Conservation (phyloP, 2,797 vertebrate genomes). For the Spondyliosoma cantharus region DNA sequence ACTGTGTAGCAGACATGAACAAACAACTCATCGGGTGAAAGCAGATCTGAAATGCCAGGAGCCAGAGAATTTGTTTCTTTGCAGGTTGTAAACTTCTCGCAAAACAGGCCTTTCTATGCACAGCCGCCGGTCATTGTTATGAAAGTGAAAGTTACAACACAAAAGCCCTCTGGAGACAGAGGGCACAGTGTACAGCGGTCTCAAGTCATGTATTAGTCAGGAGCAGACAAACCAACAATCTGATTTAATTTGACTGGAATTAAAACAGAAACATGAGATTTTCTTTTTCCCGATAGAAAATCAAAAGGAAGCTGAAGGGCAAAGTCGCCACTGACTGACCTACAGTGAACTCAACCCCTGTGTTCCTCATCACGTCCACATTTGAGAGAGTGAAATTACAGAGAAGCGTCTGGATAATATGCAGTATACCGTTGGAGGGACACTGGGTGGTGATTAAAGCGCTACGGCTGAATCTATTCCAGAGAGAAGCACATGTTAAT, state of each 20-base stretch:
- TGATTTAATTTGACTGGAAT: not conserved
- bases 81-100: not conserved
- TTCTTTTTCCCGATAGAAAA: conserved; percentile 31
- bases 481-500: conserved; percentile 8
- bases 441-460: not conserved
- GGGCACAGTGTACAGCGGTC: not conserved
- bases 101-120: not conserved
- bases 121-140: not conserved
- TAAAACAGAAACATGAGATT: conserved; percentile 10
- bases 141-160: conserved; percentile 1
- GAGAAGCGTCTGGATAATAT: conserved; percentile 24
- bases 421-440: not conserved
- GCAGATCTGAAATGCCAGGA: not conserved
- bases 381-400: conserved; percentile 62
- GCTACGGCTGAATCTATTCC: not conserved
- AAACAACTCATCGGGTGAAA: not conserved
- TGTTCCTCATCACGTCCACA: conserved; percentile 16
- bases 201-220: not conserved
- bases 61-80: not conserved
- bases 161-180: not conserved
- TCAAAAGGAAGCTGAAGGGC: conserved; percentile 33
- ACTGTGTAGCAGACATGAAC: not conserved
- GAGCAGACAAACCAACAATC: not conserved
- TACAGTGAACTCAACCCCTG: conserved; percentile 10
- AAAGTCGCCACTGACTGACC: conserved; percentile 24